These are phyloP conservation scores for Mus musculus DNA, from an alignment of 2,113 vertebrate species.

Conservation along the genomic window DNA sequence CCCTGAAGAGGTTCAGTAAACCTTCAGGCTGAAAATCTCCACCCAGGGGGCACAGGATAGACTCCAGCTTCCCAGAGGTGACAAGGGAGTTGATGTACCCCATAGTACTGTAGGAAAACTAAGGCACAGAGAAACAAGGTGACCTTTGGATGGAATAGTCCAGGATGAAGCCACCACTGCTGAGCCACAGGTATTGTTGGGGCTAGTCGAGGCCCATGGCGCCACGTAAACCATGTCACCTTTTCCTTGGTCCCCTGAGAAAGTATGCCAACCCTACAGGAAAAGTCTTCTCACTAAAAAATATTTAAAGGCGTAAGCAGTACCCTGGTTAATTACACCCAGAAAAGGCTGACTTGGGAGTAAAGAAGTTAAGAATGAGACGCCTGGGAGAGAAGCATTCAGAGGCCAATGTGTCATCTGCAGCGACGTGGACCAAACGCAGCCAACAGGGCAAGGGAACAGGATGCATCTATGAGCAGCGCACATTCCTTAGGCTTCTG, in stretches of 20 bases:
- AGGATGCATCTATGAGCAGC: neutral
- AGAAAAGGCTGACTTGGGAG: constrained; percentile 26
- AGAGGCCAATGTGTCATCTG: neutral
- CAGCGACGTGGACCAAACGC: neutral
- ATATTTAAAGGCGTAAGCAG: constrained; percentile 22
- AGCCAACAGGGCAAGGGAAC: accelerated
- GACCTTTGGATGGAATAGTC: neutral
- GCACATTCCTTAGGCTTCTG: neutral
- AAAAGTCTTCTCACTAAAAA: neutral
- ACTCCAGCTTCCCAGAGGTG: neutral
- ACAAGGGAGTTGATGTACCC: neutral
- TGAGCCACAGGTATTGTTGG: neutral
- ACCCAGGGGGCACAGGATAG: accelerated
- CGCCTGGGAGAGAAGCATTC: neutral
- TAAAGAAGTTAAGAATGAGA: constrained; percentile 4
- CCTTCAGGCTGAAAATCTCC: neutral
- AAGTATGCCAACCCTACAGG: neutral
- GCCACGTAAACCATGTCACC: neutral
- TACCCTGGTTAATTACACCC: neutral
- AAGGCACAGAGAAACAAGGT: neutral
- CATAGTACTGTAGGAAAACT: neutral
- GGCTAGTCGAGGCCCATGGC: neutral
- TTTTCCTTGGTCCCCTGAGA: neutral
- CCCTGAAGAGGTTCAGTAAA: neutral
- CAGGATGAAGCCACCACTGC: neutral